Evolutionary conservation across 2,113 vertebrate genomes (phyloP).

Genomic region (Mastomys natalensis): DNA sequence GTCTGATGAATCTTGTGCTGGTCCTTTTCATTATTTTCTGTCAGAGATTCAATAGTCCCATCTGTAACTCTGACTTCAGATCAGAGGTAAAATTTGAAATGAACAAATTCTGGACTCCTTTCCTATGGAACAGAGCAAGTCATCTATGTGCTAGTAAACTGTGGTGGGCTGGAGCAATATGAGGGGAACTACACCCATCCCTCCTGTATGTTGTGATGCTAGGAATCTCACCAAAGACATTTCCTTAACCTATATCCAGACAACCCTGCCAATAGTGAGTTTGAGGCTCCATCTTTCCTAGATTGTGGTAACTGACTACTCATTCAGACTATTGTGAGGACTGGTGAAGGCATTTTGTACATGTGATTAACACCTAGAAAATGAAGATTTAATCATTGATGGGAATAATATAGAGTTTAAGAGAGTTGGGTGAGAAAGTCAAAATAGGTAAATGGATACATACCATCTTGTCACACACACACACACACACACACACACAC

Average conservation of each 20-base stretch:
- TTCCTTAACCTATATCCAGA: background rate
- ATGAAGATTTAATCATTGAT: background rate
- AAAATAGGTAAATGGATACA: background rate
- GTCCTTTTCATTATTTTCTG: background rate
- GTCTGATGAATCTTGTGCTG: background rate
- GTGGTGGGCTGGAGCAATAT: background rate
- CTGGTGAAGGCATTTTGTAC: background rate
- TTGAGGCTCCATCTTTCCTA: background rate
- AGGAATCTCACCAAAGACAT: background rate
- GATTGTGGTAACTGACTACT: background rate
- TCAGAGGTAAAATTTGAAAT: background rate
- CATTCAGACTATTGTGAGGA: background rate
- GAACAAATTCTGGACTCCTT: background rate
- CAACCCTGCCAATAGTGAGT: too few relatives aligned
- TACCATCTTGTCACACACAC: background rate
- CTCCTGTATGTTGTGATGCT: fast-evolving
- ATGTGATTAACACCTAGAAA: background rate
- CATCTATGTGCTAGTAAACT: background rate
- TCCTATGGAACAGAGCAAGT: background rate
- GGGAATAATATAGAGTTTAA: too few relatives aligned
- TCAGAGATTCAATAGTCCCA: background rate
- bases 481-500: background rate
- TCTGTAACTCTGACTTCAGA: background rate
- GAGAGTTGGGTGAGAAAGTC: too few relatives aligned
- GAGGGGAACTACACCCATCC: background rate